Base-by-base conservation (phyloP, 2,113 vertebrate species). In the Penelope pileata region DNA sequence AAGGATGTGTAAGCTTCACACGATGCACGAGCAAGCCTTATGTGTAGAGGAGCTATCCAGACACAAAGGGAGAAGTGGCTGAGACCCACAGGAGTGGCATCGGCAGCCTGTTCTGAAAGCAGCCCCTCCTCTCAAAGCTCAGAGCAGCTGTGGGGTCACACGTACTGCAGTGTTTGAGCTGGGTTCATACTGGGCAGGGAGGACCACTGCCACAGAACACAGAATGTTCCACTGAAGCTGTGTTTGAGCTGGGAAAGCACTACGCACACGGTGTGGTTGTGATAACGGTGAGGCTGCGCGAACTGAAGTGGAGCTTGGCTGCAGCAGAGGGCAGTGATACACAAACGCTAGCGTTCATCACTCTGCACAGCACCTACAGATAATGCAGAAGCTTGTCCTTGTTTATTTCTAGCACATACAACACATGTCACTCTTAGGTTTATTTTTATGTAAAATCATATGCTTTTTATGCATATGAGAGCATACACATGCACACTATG, bases 311-410 rank as follows among this genome's bases (percentile, higher is more conserved):
- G 1, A 50, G 50, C 59, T 34, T 17, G 30, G 36, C 1, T 83
- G 68, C 64, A 0, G 94, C 83, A 96, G 85, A 86, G 94, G 91
- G 88, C 93, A 97, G 63, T 48, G 79, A 50, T 5, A 48, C 76
- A 86, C 94, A 86, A 59, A 75, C 27, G 8, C 59, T 2, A 18
- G 51, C 54, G 23, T 34, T 17, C 18, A 73, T n/a, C 5, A 0
- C 21, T 36, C 70, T 32, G 54, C 50, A 67, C 3, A 59, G 45
- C 1, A 2, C 53, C 54, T 34, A 54, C 43, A 69, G 54, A 58
- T 53, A 53, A 43, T 3, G 22, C 62, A 87, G 40, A 62, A 82
- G 58, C 6, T 24, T 29, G n/a, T 23, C 59, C 69, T 59, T 47
- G 32, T 32, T 81, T 64, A 47, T 32, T 85, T 58, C 68, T 22